These are phyloP conservation scores for Eupelmus urozonus DNA, from an alignment of 2,888 invertebrate genomes.

Conservation along the genomic window DNA sequence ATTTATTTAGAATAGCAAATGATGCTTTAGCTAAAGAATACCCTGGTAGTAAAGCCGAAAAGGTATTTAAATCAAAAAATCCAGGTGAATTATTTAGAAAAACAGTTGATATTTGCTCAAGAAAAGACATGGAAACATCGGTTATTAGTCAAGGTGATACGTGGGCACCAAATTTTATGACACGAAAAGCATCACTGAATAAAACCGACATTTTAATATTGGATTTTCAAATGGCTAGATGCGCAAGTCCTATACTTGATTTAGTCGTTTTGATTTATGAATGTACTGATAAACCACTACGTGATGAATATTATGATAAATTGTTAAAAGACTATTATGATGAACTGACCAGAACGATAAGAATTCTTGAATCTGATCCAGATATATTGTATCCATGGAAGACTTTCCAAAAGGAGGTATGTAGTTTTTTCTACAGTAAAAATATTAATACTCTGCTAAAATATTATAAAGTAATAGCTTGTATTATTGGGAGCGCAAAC, in stretches of 20 bases:
- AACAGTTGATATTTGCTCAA: conserved; percentile 76
- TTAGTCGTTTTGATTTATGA: conserved; percentile 81
- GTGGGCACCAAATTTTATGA: conserved; percentile 87
- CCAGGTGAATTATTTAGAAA: conserved; percentile 79
- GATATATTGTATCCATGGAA: conserved; percentile 79
- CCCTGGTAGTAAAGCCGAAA: conserved; percentile 80
- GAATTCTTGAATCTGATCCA: conserved; percentile 81
- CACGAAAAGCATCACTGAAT: conserved; percentile 72
- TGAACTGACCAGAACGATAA: conserved; percentile 79
- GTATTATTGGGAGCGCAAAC: too few species aligned
- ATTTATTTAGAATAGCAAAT: conserved; percentile 76
- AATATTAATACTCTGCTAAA: too few species aligned
- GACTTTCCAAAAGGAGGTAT: conserved; percentile 78
- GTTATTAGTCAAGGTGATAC: conserved; percentile 86
- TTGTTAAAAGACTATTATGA: conserved; percentile 81
- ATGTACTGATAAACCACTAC: conserved; percentile 81
- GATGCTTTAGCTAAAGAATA: conserved; percentile 83
- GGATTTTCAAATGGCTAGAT: conserved; percentile 84
- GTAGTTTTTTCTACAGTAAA: too few species aligned
- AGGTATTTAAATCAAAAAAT: conserved; percentile 79
- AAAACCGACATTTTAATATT: conserved; percentile 80
- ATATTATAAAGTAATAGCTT: too few species aligned
- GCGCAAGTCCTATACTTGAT: conserved; percentile 81
- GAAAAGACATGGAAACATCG: conserved; percentile 74
- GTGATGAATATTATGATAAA: conserved; percentile 81